phyloP scores from a whole-genome alignment of 2,797 vertebrate species.

The Austrolebias charrua region DNA sequence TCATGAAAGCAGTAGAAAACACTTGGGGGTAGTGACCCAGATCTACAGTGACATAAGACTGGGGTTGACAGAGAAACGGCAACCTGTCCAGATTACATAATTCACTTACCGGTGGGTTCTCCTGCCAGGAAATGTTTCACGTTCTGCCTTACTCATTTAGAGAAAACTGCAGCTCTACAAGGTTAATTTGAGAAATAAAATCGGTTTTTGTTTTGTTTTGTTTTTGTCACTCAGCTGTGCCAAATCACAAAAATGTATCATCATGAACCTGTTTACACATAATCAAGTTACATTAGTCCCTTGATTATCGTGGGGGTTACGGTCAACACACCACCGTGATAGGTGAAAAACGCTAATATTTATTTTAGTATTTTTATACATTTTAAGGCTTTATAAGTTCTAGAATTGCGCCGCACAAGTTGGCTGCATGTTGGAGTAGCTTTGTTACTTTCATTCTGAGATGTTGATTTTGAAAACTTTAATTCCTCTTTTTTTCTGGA shows the following conservation, averaged over 20 bases:
- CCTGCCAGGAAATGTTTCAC: constrained; percentile 27
- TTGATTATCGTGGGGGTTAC: too few relatives aligned
- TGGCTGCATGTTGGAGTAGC: too few relatives aligned
- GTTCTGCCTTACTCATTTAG: not conserved
- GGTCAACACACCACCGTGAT: too few relatives aligned
- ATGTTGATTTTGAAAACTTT: too few relatives aligned
- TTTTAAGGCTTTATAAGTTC: too few relatives aligned
- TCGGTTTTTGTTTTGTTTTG: not conserved
- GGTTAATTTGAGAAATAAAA: not conserved
- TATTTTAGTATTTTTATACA: too few relatives aligned
- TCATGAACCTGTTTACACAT: not conserved
- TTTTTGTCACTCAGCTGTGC: not conserved
- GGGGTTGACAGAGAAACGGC: constrained; percentile 58
- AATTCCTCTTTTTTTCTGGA: too few relatives aligned
- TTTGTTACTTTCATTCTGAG: too few relatives aligned
- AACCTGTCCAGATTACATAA: constrained; percentile 62
- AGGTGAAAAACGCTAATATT: too few relatives aligned
- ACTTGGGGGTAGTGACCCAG: constrained; percentile 76
- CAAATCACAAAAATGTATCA: not conserved
- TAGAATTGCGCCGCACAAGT: too few relatives aligned
- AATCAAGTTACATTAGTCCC: not conserved
- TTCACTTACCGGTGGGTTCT: constrained; percentile 52
- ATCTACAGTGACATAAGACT: constrained; percentile 67
- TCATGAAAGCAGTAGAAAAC: constrained; percentile 72
- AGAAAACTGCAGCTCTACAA: constrained; percentile 2